A percentile compares a stretch with the other conserved stretches of the same genome.
phyloP scores from a whole-genome alignment of 2,888 invertebrate species.

The Drosophila neonasuta region DNA sequence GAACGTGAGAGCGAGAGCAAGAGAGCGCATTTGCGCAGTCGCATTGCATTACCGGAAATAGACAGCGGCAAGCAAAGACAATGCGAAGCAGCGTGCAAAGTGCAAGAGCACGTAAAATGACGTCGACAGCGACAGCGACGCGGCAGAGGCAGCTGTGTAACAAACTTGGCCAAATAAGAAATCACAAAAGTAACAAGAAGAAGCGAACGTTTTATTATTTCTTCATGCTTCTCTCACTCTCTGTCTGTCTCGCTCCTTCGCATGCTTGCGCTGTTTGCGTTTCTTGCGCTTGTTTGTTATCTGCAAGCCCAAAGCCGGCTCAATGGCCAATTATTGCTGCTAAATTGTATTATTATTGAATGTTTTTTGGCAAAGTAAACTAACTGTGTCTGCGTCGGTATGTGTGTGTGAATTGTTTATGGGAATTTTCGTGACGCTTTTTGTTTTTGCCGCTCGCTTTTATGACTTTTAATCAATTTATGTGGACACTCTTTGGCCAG shows the following conservation, averaged over 20 bases:
- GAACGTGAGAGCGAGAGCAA: slow-evolving; percentile 1
- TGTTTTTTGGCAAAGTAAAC: slow-evolving; percentile 45
- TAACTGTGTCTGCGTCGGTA: slow-evolving; percentile 23
- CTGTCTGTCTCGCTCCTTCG: slow-evolving; percentile 1
- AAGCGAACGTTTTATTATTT: slow-evolving; percentile 45
- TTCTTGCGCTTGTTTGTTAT: slow-evolving; percentile 16
- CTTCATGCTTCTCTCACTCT: slow-evolving; percentile 5
- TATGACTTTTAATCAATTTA: slow-evolving; percentile 50
- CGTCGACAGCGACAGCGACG: slow-evolving; percentile 5
- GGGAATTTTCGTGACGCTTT: slow-evolving; percentile 58
- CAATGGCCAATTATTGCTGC: slow-evolving; percentile 72
- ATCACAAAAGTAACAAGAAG: slow-evolving; percentile 39
- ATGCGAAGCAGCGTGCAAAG: slow-evolving; percentile 49
- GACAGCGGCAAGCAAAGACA: slow-evolving; percentile 26
- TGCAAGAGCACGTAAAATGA: slow-evolving; percentile 44
- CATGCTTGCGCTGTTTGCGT: slow-evolving; percentile 6
- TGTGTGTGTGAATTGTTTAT: slow-evolving; percentile 39
- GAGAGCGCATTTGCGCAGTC: slow-evolving; percentile 56
- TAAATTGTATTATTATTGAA: slow-evolving; percentile 75
- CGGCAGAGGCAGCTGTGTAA: slow-evolving; percentile 28
- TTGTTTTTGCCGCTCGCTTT: slow-evolving; percentile 47
- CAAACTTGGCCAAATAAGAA: slow-evolving; percentile 44
- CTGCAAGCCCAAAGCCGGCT: slow-evolving; percentile 26
- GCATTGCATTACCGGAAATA: slow-evolving; percentile 67
- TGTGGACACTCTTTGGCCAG: slow-evolving; percentile 25